phyloP scores from a whole-genome alignment of 2,113 vertebrate species.

The Chloebia gouldiae region DNA sequence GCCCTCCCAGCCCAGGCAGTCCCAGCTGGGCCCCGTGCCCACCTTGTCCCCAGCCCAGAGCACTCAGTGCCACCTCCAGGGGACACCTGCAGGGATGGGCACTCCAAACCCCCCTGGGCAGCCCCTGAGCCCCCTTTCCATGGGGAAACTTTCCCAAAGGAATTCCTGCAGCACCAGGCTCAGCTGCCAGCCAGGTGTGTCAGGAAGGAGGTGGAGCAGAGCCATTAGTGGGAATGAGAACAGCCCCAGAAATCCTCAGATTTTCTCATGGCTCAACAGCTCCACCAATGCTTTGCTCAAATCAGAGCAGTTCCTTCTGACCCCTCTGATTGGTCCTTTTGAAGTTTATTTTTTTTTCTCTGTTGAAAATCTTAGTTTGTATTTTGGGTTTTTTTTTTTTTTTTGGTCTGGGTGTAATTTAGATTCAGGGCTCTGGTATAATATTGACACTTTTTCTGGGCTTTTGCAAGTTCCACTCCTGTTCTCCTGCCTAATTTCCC shows the following conservation, averaged over 20 bases:
- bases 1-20: rapidly evolving
- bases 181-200: not conserved
- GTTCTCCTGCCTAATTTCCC: not conserved
- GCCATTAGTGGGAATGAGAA: not conserved
- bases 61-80: not conserved
- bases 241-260: not conserved
- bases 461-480: not conserved
- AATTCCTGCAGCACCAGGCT: not conserved
- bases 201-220: not conserved
- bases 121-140: not conserved
- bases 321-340: not conserved
- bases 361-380: not conserved
- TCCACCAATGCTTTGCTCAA: not conserved
- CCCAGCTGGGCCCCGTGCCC: not conserved
- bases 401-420: not conserved
- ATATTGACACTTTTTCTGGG: not conserved
- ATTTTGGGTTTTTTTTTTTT: too few species aligned
- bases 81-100: not conserved
- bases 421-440: not conserved
- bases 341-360: not conserved
- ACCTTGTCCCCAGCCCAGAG: not conserved
- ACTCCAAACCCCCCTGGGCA: not conserved
- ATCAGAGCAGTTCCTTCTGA: not conserved
- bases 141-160: not conserved
- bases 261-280: not conserved